Evolutionary conservation across 2,888 invertebrate genomes (phyloP).

Genomic region (Elegia similella): DNA sequence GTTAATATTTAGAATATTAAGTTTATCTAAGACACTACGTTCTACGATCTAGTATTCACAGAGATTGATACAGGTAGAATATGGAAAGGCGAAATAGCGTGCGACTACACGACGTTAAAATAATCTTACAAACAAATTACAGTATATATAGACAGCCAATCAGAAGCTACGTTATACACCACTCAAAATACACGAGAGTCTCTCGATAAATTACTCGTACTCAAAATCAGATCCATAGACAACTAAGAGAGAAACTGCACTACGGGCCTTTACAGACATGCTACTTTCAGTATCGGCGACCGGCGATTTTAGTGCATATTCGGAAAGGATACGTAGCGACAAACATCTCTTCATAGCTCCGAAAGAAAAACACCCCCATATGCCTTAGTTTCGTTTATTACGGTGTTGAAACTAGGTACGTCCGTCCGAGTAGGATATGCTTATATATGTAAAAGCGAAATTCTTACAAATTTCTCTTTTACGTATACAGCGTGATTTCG

Average conservation of each 20-base stretch:
- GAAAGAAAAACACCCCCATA: no score
- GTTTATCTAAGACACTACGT: constrained; percentile 77
- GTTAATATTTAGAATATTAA: constrained; percentile 78
- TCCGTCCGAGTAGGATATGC: no score
- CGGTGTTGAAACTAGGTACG: no score
- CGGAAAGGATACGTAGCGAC: no score
- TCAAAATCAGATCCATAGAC: constrained; percentile 20
- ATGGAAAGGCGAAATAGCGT: constrained; percentile 72
- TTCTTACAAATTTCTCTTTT: no score
- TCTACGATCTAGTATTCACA: constrained; percentile 78
- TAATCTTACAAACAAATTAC: constrained; percentile 33
- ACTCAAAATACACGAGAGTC: constrained; percentile 19
- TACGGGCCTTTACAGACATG: neutral
- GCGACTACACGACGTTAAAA: constrained; percentile 54
- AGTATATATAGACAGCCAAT: constrained; percentile 52
- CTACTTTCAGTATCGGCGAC: neutral
- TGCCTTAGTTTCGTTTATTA: no score
- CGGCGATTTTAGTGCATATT: neutral
- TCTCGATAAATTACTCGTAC: constrained; percentile 19
- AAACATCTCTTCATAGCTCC: no score
- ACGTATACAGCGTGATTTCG: no score
- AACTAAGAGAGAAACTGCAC: constrained; percentile 13
- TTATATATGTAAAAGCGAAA: no score
- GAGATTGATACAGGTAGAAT: constrained; percentile 69
- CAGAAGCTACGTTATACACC: constrained; percentile 36